Evolutionary conservation across 2,797 vertebrate species (phyloP), one percentile per base, ranked within the genome.

Genomic region (Cossypha polioptera): DNA sequence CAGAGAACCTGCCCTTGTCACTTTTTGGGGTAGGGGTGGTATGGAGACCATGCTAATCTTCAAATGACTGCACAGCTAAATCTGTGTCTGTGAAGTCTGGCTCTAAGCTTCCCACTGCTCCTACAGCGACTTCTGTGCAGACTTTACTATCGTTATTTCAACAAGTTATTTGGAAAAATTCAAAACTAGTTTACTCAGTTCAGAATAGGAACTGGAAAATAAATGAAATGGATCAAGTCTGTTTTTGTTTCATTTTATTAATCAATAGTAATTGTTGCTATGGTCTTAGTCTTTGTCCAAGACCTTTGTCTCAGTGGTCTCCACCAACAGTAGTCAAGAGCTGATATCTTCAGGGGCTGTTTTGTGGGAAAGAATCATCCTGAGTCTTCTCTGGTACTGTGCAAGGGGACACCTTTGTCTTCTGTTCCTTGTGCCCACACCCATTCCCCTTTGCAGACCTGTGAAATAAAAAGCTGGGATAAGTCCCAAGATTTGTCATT

Each of bases 201-300:
- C 24, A 25, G 63, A 76, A 24, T 8, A 45, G 31, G 36, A 75
- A 58, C 28, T 54, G 40, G 24, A 29, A 82, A 92, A 92, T 16
- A 85, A 94, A 87, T 0, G 0, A 85, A 76, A 76, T 31, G 0
- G 12, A 28, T 69, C 13, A 0, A 28, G 42, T 73, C 3, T 55
- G 18, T 7, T 53, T 84, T 92, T 55, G 24, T 59, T 93, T 87
- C 13, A 57, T 89, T 96, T 96, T 95, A 96, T 95, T 96, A 50
- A 75, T 25, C 14, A 76, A 15, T 11, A 82, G 17, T n/a, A 66
- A 26, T 63, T 71, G 87, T 54, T 42, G 21, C 35, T 61, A 0
- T 25, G 21, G 42, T 63, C 67, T 86, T 69, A 35, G 9, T 67
- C 19, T 33, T 12, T 45, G 43, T 45, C 45, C 22, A 38, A 90